Evolutionary conservation across 2,797 vertebrate genomes (phyloP), one percentile per base, ranked within the genome.

Genomic region (Kryptopterus vitreolus): DNA sequence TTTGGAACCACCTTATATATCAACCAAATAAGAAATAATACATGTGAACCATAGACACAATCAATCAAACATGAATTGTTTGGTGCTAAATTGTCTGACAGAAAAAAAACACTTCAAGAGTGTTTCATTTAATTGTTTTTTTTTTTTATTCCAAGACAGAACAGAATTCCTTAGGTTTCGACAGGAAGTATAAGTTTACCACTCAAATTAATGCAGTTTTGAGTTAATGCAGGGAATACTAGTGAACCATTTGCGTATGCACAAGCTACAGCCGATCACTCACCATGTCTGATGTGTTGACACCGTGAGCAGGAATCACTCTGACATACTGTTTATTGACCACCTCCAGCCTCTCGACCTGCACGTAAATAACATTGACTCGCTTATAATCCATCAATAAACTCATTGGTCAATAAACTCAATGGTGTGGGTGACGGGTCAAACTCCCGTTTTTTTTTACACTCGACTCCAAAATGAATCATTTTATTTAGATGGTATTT

Each of bases 301-400:
- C 73, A 29, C 89, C 90, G 9, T 85, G 81, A 18, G 78, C 58
- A 20, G 85, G 87, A 79, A 91, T 82, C 20, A 93, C 91, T 10
- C 83, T 74, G 16, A 94, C 93, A 79, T 85, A 92, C 70, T 93
- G 89, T 29, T 90, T 93, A 81, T 93, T 92, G 38, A 92, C 87
- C 13, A 94, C 91, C 80, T 93, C 93, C n/a, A 91, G 86, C 4
- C 87, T 88, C 26, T 90, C 90, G 61, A 92, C 92, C 91, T 92
- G 63, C 11, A 82, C 35, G 46, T 4, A 73, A 57, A 50, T 33
- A 20, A 11, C 33, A 24, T n/a, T 57, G 10, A 33, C 9, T 35
- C 0, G 26, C 8, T 35, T n/a, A n/a, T n/a, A 55, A 55, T 3
- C 50, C 50, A 26, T 48, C 13, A 29, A 50, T 13, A 35, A 59